phyloP scores from a whole-genome alignment of 2,113 vertebrate species.

The Lanius ludovicianus region DNA sequence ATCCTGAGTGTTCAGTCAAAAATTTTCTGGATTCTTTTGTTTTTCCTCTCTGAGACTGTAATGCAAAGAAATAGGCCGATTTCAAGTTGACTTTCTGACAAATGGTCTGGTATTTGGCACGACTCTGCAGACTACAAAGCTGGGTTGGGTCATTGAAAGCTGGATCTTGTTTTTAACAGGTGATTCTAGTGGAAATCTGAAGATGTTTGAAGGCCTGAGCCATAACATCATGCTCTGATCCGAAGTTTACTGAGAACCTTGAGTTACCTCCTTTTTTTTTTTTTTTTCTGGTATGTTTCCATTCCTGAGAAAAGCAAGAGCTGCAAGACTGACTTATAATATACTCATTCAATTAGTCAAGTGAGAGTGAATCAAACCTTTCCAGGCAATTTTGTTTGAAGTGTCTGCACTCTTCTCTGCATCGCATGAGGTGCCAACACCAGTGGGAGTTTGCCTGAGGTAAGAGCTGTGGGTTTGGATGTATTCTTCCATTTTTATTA shows the following conservation, averaged over 20 bases:
- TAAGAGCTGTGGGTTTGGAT: constrained; percentile 64
- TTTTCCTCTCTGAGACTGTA: neutral
- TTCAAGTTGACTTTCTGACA: neutral
- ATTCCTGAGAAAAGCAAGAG: constrained; percentile 32
- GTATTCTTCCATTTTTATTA: constrained; percentile 66
- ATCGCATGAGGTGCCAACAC: constrained; percentile 59
- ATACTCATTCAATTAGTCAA: constrained; percentile 57
- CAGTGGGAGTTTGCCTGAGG: constrained; percentile 67
- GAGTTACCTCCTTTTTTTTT: neutral
- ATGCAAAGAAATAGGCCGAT: neutral
- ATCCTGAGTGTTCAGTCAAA: neutral
- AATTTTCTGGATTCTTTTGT: neutral
- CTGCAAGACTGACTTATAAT: constrained; percentile 35
- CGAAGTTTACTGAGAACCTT: neutral
- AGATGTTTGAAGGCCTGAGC: neutral
- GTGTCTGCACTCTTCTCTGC: constrained; percentile 51
- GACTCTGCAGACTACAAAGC: neutral
- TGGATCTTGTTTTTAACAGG: neutral
- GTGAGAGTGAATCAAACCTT: constrained; percentile 59
- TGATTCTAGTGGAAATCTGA: neutral
- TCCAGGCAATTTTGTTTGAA: constrained; percentile 65
- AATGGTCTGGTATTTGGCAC: neutral
- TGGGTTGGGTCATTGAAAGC: neutral
- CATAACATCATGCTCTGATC: neutral
- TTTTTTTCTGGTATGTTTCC: neutral